Conservation (phyloP, 2,113 vertebrate species). For the Columbina picui region DNA sequence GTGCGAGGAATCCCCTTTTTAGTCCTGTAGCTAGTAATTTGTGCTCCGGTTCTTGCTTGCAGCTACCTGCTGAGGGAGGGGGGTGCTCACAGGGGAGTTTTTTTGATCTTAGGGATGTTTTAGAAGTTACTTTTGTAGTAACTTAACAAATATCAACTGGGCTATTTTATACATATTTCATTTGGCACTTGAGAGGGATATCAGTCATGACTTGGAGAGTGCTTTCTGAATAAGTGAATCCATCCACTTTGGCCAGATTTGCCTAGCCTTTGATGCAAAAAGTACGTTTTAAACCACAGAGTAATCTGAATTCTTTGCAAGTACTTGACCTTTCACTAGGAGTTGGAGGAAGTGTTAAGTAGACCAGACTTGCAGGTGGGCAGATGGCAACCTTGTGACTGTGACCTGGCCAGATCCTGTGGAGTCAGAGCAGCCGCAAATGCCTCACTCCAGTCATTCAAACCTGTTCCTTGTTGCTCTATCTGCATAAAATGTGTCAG, state of each 20-base stretch:
- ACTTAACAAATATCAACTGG: not conserved
- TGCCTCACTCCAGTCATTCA: not conserved
- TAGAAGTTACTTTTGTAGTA: not conserved
- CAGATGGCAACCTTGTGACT: not conserved
- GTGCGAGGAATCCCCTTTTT: too few relatives aligned
- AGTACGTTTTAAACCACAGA: not conserved
- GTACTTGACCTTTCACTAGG: not conserved
- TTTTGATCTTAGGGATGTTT: not conserved
- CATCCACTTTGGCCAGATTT: not conserved
- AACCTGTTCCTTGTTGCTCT: not conserved
- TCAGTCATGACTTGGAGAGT: not conserved
- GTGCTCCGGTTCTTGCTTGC: not conserved
- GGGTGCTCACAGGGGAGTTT: not conserved
- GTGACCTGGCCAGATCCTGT: not conserved
- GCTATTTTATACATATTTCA: fast-evolving
- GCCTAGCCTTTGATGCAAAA: not conserved
- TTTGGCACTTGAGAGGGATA: not conserved
- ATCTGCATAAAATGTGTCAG: not conserved
- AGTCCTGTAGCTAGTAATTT: not conserved
- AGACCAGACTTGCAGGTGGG: not conserved
- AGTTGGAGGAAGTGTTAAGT: not conserved
- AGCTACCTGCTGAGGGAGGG: not conserved
- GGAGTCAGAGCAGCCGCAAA: not conserved
- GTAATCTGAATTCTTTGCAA: not conserved
- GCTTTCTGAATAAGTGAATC: not conserved